Evolutionary conservation across 2,113 vertebrate genomes (phyloP), one percentile per base, ranked within the genome.

Genomic region (Odocoileus hemionus): DNA sequence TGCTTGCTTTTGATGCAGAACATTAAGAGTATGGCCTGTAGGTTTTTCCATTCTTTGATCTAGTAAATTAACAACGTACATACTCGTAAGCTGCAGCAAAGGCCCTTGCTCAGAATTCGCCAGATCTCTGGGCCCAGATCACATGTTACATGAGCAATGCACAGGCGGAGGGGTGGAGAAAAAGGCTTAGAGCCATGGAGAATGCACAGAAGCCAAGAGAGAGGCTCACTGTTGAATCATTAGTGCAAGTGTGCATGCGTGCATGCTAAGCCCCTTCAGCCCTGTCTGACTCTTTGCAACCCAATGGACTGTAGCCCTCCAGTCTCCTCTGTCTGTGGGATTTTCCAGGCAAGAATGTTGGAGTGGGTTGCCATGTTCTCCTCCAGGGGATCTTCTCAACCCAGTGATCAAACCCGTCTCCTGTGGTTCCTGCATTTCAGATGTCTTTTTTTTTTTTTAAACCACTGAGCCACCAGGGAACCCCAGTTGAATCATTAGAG

Each of bases 1-100:
- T 3, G 15, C 15, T 97, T 78, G 6, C 54, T 85, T 95, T 96
- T 52, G 30, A 86, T 67, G 55, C 76, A 25, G 30, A 96, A 60
- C 64, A 36, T 79, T 85, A 92, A 36, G 50, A 43, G 16, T 26
- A 70, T 95, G 60, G 83, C 58, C 86, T 94, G 47, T 83, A 79
- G 89, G 52, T 93, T 96, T 95, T 96, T 97, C 97, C 92, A 64
- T n/a, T 87, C 92, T 97, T 98, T 97, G 94, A 97, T 97, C 55
- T 86, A 57, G 86, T 90, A 90, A 94, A 87, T 92, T 70, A 96
- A 74, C 52, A 87, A 87, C 52, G 94, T 96, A 64, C 25, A 13
- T 5, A 80, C n/a, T 87, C 87, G 91, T 58, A 36, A 79, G 21
- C 86, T 76, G 33, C 60, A 95, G 95, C 84, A 50, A 78, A 85